Percentiles rank a stretch among this genome's conserved stretches.
Conservation (phyloP, 2,797 vertebrate species). For the Silurus aristotelis region DNA sequence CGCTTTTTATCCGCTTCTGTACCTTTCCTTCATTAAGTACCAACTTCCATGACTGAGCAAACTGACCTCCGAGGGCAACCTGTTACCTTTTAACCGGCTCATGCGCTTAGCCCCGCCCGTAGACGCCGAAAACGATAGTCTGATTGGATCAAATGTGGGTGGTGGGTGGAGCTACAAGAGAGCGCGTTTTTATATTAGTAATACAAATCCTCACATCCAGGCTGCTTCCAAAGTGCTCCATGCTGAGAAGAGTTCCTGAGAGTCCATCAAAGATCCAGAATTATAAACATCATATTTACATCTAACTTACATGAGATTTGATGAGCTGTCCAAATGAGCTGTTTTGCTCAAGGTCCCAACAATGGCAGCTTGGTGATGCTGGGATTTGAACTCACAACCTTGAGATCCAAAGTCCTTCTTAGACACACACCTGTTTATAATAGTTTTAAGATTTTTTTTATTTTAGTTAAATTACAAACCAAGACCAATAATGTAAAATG, state of each 20-base stretch:
- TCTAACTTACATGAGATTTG: no score
- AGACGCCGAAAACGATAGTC: background rate
- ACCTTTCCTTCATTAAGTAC: constrained; percentile 20
- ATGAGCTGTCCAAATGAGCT: no score
- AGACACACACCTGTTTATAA: background rate
- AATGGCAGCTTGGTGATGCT: no score
- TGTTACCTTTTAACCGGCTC: constrained; percentile 59
- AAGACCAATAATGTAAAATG: background rate
- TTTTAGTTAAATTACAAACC: background rate
- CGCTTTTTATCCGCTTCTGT: background rate
- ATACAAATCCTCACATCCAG: background rate
- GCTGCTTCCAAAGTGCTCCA: background rate
- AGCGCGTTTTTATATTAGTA: background rate
- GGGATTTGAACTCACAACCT: no score
- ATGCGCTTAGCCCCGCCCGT: constrained; percentile 63
- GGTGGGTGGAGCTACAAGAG: constrained; percentile 46
- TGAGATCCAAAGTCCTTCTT: no score
- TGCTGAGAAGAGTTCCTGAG: background rate
- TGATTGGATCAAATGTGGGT: constrained; percentile 61
- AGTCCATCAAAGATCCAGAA: no score
- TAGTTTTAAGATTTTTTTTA: background rate
- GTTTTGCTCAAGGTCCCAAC: no score
- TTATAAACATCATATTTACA: no score
- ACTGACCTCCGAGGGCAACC: constrained; percentile 45
- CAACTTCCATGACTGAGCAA: background rate